A percentile compares a stretch with the other conserved stretches of the same genome.
These are phyloP conservation scores for Orthonevra nobilis DNA, from an alignment of 2,888 invertebrate species.

Conservation along the genomic window DNA sequence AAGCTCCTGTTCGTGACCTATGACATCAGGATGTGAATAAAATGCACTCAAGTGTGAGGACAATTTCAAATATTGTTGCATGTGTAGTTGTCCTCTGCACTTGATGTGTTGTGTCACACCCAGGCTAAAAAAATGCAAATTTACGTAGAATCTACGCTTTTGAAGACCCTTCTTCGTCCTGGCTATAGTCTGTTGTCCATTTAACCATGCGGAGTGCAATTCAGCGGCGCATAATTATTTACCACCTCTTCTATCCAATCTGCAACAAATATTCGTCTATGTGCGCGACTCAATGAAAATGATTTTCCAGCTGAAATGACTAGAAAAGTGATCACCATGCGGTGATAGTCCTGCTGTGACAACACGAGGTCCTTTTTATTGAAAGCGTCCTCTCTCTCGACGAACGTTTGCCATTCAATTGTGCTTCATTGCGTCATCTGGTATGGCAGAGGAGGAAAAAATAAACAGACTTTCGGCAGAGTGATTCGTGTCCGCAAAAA, in stretches of 20 bases:
- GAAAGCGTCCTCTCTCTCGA: slow-evolving; percentile 9
- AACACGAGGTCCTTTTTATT: slow-evolving; percentile 9
- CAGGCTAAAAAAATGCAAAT: slow-evolving; percentile 48
- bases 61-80: slow-evolving; percentile 40
- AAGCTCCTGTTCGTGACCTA: slow-evolving; percentile 46
- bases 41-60: slow-evolving; percentile 54
- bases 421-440: slow-evolving; percentile 37
- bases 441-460: slow-evolving; percentile 13
- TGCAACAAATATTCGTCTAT: neutral
- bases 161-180: neutral
- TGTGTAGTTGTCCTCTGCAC: neutral
- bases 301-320: slow-evolving; percentile 59
- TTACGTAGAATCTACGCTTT: slow-evolving; percentile 29
- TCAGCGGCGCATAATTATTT: slow-evolving; percentile 53
- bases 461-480: slow-evolving; percentile 11
- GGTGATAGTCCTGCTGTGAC: slow-evolving; percentile 25
- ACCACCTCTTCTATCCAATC: slow-evolving; percentile 10
- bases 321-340: slow-evolving; percentile 23
- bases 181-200: slow-evolving; percentile 21
- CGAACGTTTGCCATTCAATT: slow-evolving; percentile 28
- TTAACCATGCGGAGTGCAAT: slow-evolving; percentile 22
- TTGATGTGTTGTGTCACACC: slow-evolving; percentile 7
- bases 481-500: slow-evolving; percentile 20
- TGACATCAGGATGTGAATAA: slow-evolving; percentile 64
- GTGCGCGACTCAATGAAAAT: slow-evolving; percentile 41